Evolutionary conservation across 2,113 vertebrate genomes (phyloP), one percentile per base, ranked within the genome.

Genomic region (Eulemur macaco): DNA sequence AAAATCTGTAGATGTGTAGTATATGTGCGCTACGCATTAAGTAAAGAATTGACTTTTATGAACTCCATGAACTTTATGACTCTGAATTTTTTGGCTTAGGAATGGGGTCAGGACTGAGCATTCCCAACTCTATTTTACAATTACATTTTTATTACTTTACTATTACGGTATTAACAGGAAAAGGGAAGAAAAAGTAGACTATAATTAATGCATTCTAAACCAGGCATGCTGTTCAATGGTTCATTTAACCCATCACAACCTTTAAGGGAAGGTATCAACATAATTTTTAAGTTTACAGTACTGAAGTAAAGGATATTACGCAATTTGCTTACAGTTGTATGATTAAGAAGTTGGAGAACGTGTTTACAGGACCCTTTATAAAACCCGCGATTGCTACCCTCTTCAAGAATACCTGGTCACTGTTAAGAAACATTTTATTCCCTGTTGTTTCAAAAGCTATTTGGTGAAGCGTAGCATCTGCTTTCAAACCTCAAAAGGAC

Each of bases 401-500:
- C 34, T 83, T 52, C 5, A 73, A 54, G 86, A 95, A 86, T 39
- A 13, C 15, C 27, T 66, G 5, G 47, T 39, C 37, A 58, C 69
- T 73, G 11, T 78, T 47, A 71, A 74, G 50, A 94, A 86, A 68
- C 3, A 18, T 68, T 63, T 80, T 37, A 91, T 45, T 92, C 63
- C 12, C 12, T 5, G 6, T 94, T 96, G 6, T 97, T 91, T 69
- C 17, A 96, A 80, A 97, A 42, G 54, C 52, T 92, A 23, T 82
- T 95, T 81, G 0, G 82, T 83, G 96, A 87, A 69, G 29, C 9
- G 80, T n/a, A 83, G 12, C 60, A 88, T 77, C 47, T 74, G 7
- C 3, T 95, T 92, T 94, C 92, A 92, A 11, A 76, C 45, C 63
- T 92, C 60, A 63, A 73, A 97, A 94, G 37, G 15, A 42, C 83